Percentiles rank a stretch among this genome's conserved stretches.
Conservation (phyloP, 1,140 invertebrate species). For the Drosophila ambigua region DNA sequence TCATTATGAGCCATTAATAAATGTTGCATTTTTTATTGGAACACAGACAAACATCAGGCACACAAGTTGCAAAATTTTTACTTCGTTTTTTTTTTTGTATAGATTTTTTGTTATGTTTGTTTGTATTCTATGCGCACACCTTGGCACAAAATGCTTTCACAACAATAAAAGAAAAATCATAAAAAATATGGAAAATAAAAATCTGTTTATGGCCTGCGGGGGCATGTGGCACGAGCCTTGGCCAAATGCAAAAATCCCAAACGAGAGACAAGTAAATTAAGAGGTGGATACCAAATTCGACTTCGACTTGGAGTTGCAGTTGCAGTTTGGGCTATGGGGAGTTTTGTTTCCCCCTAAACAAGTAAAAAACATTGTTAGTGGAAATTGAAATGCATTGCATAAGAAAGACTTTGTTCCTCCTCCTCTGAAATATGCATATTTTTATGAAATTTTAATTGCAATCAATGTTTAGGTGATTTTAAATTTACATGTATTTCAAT, state of each 20-base stretch:
- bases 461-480: neutral
- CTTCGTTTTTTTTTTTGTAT: conserved; percentile 19
- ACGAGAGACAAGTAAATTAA: conserved; percentile 35
- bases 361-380: conserved; percentile 10
- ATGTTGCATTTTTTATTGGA: conserved; percentile 47
- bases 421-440: neutral
- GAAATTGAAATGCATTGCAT: conserved; percentile 34
- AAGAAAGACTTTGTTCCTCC: conserved; percentile 10
- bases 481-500: too few relatives aligned
- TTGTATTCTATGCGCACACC: conserved; percentile 55
- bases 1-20: conserved; percentile 67
- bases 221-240: conserved; percentile 68
- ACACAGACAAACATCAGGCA: conserved; percentile 13
- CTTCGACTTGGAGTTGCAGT: conserved; percentile 34
- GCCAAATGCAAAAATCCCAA: conserved; percentile 68
- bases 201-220: conserved; percentile 49
- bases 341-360: conserved; percentile 20
- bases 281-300: conserved; percentile 29
- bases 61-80: conserved; percentile 30
- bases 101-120: conserved; percentile 31
- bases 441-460: conserved; percentile 1
- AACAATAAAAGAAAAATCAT: conserved; percentile 45
- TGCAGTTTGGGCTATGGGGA: too few relatives aligned
- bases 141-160: conserved; percentile 61
- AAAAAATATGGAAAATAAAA: conserved; percentile 27